A percentile compares a stretch with the other conserved stretches of the same genome.
These are phyloP conservation scores for Corythornis vintsioides DNA, from an alignment of 2,113 vertebrate genomes.

Conservation along the genomic window DNA sequence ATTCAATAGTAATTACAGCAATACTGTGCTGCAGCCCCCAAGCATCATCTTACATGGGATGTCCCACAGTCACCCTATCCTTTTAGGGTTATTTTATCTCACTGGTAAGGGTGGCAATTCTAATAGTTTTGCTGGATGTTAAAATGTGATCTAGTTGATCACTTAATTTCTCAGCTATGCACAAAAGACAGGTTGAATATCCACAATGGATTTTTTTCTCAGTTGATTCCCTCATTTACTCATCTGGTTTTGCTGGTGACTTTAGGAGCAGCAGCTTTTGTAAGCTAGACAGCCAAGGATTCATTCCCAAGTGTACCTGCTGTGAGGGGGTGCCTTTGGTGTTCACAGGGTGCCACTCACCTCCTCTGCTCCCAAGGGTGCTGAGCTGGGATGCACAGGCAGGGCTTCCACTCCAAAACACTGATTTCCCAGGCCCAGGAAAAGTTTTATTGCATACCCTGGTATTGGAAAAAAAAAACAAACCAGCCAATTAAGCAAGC, in stretches of 20 bases:
- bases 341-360: not conserved
- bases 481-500: no score
- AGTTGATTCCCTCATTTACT: not conserved
- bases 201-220: not conserved
- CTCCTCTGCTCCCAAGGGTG: not conserved
- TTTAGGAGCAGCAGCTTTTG: not conserved
- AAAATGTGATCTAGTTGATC: not conserved
- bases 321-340: not conserved
- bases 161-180: not conserved
- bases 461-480: not conserved
- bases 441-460: not conserved
- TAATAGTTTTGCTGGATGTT: not conserved
- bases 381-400: not conserved
- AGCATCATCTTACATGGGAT: not conserved
- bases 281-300: not conserved
- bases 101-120: not conserved
- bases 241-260: not conserved
- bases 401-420: not conserved
- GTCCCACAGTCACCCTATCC: not conserved
- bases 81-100: not conserved
- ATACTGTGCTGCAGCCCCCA: not conserved
- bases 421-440: not conserved
- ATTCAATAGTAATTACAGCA: not conserved
- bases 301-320: not conserved
- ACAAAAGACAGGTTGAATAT: not conserved